Conservation (phyloP, 2,888 invertebrate species). For the Orthonychiurus folsomi region DNA sequence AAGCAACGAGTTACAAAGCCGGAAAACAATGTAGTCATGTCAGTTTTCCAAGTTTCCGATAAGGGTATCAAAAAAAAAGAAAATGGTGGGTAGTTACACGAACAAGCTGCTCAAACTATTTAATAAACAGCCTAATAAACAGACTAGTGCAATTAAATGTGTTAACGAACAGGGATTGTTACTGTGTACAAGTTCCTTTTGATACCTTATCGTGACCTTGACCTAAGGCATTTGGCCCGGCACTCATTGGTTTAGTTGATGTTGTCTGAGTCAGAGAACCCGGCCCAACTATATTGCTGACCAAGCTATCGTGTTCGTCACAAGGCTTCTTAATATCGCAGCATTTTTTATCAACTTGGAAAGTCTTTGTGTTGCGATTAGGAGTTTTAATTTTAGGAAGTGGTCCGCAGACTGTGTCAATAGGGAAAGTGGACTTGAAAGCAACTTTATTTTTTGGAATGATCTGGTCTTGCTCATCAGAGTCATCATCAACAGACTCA, state of each 20-base stretch:
- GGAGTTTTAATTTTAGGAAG: constrained; percentile 5
- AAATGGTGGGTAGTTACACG: too few species aligned
- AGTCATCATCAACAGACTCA: neutral
- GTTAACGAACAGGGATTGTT: too few species aligned
- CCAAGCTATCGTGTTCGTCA: constrained; percentile 28
- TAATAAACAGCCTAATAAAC: too few species aligned
- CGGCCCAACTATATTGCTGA: neutral
- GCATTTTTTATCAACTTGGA: constrained; percentile 49
- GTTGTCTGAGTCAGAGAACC: neutral
- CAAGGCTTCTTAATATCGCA: constrained; percentile 46
- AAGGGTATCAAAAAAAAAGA: too few species aligned
- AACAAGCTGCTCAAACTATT: too few species aligned
- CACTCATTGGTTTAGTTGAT: constrained; percentile 12
- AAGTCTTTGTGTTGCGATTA: constrained; percentile 39
- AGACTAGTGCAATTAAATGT: too few species aligned
- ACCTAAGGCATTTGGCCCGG: constrained; percentile 17
- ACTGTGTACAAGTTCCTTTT: too few species aligned
- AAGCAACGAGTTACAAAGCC: neutral
- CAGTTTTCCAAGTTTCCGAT: too few species aligned
- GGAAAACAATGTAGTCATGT: neutral
- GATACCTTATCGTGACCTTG: constrained; percentile 7
- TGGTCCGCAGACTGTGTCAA: constrained; percentile 56
- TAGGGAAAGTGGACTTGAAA: constrained; percentile 71
- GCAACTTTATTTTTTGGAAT: constrained; percentile 15
- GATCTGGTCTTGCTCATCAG: neutral